Evolutionary conservation across 2,113 vertebrate species (phyloP).

Genomic region (Lucifuga dentata): DNA sequence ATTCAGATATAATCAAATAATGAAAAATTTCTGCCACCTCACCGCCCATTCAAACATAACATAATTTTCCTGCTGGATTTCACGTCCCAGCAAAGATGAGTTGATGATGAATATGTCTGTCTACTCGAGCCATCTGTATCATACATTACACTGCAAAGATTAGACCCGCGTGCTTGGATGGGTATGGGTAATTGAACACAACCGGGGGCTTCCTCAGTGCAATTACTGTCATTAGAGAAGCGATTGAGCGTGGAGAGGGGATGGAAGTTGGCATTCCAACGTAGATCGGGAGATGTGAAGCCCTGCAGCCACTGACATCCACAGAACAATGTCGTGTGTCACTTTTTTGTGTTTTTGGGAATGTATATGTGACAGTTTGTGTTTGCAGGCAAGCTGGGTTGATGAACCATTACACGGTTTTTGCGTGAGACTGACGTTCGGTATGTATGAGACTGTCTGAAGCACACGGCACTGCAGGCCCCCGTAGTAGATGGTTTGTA

Average conservation of each 20-base stretch:
- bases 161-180: conserved; percentile 53
- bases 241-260: conserved; percentile 44
- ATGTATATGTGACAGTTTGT: conserved; percentile 11
- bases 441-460: conserved; percentile 17
- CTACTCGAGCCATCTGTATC: conserved; percentile 58
- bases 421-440: conserved; percentile 18
- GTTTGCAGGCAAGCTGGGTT: conserved; percentile 4
- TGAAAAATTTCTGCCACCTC: conserved; percentile 23
- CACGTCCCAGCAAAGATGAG: conserved; percentile 33
- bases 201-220: conserved; percentile 66
- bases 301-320: conserved; percentile 21
- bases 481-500: conserved; percentile 11
- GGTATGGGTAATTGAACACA: conserved; percentile 73
- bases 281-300: conserved; percentile 39
- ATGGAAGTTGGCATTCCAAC: conserved; percentile 29
- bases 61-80: conserved; percentile 16
- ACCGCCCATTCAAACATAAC: conserved; percentile 13
- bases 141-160: conserved; percentile 54
- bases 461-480: conserved; percentile 6
- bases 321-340: not conserved
- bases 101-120: conserved; percentile 53
- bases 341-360: conserved; percentile 17
- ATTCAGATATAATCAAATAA: conserved; percentile 24
- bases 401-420: conserved; percentile 9
- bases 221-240: conserved; percentile 72